These are phyloP conservation scores for Drosophila cardini DNA, from an alignment of 1,140 invertebrate species.

Conservation along the genomic window DNA sequence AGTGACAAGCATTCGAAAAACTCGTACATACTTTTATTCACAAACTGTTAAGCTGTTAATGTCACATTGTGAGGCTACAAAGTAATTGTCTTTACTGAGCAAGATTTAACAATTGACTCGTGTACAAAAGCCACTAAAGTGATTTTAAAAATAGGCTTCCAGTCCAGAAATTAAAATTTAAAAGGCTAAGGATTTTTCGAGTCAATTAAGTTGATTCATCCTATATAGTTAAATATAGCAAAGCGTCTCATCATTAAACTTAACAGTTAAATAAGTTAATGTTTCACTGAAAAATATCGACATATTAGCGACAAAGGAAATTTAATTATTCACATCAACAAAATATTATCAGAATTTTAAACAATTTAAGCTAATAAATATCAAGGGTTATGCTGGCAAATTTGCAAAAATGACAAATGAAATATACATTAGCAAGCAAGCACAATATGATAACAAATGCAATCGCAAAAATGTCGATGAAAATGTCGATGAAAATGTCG, in stretches of 20 bases:
- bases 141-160: neutral
- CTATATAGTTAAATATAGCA: too few species aligned
- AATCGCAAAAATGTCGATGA: constrained; percentile 4
- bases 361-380: constrained; percentile 55
- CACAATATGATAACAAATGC: constrained; percentile 7
- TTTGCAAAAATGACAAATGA: constrained; percentile 37
- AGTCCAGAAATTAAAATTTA: neutral
- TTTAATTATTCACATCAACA: constrained; percentile 59
- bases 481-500: constrained; percentile 2
- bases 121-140: neutral
- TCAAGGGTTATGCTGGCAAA: constrained; percentile 38
- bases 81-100: constrained; percentile 23
- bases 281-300: neutral
- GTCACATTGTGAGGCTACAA: constrained; percentile 28
- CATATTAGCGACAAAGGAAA: constrained; percentile 22
- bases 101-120: constrained; percentile 7
- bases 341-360: constrained; percentile 44
- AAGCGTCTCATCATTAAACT: too few species aligned
- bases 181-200: too few species aligned
- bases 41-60: constrained; percentile 38
- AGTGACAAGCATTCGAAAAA: constrained; percentile 48
- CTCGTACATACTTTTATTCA: constrained; percentile 10
- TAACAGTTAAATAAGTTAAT: too few species aligned
- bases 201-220: too few species aligned
- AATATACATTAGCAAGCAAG: constrained; percentile 30